Evolutionary conservation across 1,140 invertebrate species (phyloP).

Genomic region (Conopomorpha cramerella): DNA sequence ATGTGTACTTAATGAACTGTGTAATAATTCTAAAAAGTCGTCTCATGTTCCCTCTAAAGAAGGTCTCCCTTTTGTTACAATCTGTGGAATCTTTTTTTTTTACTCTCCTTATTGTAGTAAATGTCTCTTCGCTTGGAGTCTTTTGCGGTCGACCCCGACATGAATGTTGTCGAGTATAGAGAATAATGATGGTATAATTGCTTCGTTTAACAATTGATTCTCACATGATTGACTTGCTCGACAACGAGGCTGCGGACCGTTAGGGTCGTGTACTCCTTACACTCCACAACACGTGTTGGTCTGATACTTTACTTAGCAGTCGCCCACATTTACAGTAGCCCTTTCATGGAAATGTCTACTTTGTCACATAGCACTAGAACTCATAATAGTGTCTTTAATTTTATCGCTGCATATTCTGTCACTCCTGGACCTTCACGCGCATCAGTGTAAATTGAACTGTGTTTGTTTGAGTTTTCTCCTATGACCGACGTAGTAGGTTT

Average conservation of each 20-base stretch:
- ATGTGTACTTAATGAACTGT: no score
- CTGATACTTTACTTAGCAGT: slow-evolving; percentile 6
- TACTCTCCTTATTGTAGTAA: background rate
- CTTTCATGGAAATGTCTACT: background rate
- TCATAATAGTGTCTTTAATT: background rate
- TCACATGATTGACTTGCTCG: slow-evolving; percentile 12
- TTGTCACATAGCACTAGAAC: background rate
- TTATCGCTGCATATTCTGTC: background rate
- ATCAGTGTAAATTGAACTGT: no score
- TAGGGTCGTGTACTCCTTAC: slow-evolving; percentile 18
- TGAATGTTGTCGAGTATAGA: slow-evolving; percentile 6
- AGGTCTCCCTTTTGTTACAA: no score
- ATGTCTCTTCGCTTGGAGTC: background rate
- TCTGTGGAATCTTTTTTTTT: background rate
- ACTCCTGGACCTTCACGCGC: no score
- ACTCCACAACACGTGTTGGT: slow-evolving; percentile 10
- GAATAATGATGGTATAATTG: slow-evolving; percentile 17
- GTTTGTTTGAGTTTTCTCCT: no score
- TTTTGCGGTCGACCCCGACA: background rate
- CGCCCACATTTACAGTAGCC: no score
- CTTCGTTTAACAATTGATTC: slow-evolving; percentile 25
- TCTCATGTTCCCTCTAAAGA: no score
- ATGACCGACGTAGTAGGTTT: no score
- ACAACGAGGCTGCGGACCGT: slow-evolving; percentile 13
- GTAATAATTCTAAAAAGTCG: no score